phyloP scores from a whole-genome alignment of 2,113 vertebrate genomes.

The Acanthisitta chloris region DNA sequence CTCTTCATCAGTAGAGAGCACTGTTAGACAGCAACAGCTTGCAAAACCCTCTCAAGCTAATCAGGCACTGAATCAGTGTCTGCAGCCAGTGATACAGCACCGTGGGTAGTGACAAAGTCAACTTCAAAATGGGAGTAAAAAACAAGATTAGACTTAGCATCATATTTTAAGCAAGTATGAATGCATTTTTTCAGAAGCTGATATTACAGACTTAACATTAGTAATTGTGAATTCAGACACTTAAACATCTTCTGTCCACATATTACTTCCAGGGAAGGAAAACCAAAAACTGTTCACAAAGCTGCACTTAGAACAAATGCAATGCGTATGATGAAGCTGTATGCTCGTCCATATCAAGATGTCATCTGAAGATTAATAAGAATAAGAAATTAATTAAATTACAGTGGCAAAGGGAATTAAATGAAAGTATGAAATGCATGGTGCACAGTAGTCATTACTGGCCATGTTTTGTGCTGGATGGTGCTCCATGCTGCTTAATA shows the following conservation, averaged over 20 bases:
- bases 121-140: not conserved
- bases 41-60: not conserved
- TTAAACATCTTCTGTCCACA: accelerated
- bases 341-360: not conserved
- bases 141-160: not conserved
- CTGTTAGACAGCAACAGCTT: constrained; percentile 44
- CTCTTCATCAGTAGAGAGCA: constrained; percentile 64
- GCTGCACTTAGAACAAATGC: not conserved
- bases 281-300: not conserved
- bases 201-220: not conserved
- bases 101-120: not conserved
- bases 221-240: not conserved
- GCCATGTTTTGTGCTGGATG: not conserved
- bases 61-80: not conserved
- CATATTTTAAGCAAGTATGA: not conserved
- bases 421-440: not conserved
- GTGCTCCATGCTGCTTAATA: not conserved
- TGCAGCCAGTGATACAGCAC: not conserved
- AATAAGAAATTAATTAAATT: constrained; percentile 18
- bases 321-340: not conserved
- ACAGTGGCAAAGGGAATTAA: constrained; percentile 17
- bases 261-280: not conserved
- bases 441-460: not conserved
- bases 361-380: constrained; percentile 38
- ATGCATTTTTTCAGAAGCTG: not conserved